Evolutionary conservation across 30 jellyfish, hydroid and myxozoan species (phyloP).

Genomic region (Aurelia aurita complex sp. Pacific): DNA sequence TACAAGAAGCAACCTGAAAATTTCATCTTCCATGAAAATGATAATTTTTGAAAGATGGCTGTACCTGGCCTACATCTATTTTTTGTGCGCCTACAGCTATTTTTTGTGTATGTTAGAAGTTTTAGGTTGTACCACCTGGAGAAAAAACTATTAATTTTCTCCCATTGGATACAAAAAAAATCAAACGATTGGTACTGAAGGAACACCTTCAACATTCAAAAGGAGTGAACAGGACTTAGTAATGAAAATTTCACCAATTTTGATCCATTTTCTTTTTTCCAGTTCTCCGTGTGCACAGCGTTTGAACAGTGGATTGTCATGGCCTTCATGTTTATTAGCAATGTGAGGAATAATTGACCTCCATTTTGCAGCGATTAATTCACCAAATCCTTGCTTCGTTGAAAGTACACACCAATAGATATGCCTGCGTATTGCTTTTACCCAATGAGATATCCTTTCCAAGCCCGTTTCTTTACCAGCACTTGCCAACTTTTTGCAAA

Average conservation of each 20-base stretch:
- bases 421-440: conserved; percentile 29
- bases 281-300: conserved; percentile 13
- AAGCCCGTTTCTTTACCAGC: conserved; percentile 31
- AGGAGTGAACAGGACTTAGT: too few relatives aligned
- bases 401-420: conserved; percentile 41
- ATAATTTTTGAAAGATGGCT: too few relatives aligned
- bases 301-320: conserved; percentile 19
- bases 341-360: conserved; percentile 15
- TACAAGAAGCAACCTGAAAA: too few relatives aligned
- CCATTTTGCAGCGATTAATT: conserved; percentile 45
- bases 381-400: conserved; percentile 41
- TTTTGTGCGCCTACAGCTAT: too few relatives aligned
- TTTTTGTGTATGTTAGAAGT: too few relatives aligned
- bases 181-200: too few relatives aligned
- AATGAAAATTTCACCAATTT: conserved; percentile 14
- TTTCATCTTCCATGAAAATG: too few relatives aligned
- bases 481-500: conserved; percentile 3
- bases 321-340: conserved; percentile 16
- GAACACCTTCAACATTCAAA: too few relatives aligned
- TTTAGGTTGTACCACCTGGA: too few relatives aligned
- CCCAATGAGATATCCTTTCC: conserved; percentile 24
- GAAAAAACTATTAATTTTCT: too few relatives aligned
- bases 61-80: too few relatives aligned
- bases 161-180: too few relatives aligned
- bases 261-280: conserved; percentile 31